Evolutionary conservation across 2,888 invertebrate species (phyloP).

Genomic region (Philereme transversata): DNA sequence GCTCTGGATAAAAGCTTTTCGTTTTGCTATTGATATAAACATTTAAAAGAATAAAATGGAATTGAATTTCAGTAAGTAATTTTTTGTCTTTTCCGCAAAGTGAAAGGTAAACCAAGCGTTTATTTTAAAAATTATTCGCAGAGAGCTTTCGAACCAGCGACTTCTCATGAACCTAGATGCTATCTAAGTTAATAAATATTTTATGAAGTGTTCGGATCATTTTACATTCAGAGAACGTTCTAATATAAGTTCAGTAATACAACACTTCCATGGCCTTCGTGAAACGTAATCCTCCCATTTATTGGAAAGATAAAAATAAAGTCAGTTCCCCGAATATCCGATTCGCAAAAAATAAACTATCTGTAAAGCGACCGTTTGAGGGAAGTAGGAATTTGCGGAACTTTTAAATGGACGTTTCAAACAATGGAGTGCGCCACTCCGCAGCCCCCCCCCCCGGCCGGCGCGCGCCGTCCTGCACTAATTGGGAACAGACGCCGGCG

Average conservation of each 20-base stretch:
- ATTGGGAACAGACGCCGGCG: constrained; percentile 2
- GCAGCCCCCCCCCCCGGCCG: too few relatives aligned
- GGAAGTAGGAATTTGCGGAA: neutral
- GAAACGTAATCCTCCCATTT: neutral
- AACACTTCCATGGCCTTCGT: too few relatives aligned
- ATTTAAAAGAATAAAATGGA: constrained; percentile 26
- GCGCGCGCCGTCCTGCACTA: neutral
- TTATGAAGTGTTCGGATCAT: neutral
- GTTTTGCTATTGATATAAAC: constrained; percentile 24
- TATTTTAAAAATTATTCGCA: constrained; percentile 18
- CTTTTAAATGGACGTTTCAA: constrained; percentile 6
- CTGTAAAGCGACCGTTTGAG: constrained; percentile 1
- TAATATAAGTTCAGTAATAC: too few relatives aligned
- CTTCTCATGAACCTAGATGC: too few relatives aligned
- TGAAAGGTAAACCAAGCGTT: constrained; percentile 10
- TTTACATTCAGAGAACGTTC: too few relatives aligned
- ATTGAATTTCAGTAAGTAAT: constrained; percentile 17
- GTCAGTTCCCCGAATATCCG: too few relatives aligned
- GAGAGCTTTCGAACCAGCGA: neutral
- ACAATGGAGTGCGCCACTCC: neutral
- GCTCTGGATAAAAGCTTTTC: constrained; percentile 14
- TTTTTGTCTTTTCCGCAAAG: constrained; percentile 23
- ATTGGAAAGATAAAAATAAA: neutral
- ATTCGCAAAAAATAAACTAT: neutral
- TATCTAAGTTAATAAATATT: too few relatives aligned